Evolutionary conservation across 2,113 vertebrate genomes (phyloP), one percentile per base, ranked within the genome.

Genomic region (Neopipo cinnamomea): DNA sequence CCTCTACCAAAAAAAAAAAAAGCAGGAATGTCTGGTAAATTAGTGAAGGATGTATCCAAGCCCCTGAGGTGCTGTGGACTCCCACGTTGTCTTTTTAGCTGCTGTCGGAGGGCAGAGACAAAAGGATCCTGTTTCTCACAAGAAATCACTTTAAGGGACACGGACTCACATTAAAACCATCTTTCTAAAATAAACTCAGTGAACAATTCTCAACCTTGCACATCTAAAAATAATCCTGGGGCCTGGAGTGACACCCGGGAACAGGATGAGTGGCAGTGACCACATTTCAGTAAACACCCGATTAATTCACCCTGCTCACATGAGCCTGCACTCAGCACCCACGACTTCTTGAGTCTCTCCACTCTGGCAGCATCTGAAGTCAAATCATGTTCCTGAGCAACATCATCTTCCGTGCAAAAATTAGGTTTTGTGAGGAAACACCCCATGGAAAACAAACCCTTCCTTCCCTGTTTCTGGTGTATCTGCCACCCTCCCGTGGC

Each of bases 341-440:
- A 6, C 0, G 2, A 39, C 49, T 73, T 28, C 68, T 66, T 62
- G 1, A 41, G 39, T 18, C 41, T 65, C 50, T 41, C 39, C 47
- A 8, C 15, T 13, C 50, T 13, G 41, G 41, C 25, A n/a, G n/a
- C 3, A 22, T 7, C 8, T 30, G 33, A 72, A 79, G 50, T 21
- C 4, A 18, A 76, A 25, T 19, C 55, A 21, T 13, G 3, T 25
- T 42, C 78, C 71, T 28, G 10, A 76, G 50, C 35, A 65, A 35
- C 8, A 4, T 1, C 2, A 49, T 28, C n/a, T 47, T 24, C 59
- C 41, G 19, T 0, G 1, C 0, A 1, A 31, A 47, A 84, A 30
- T 6, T 12, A 27, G 19, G 47, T 24, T 89, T 16, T 9, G 30
- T 7, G 15, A 44, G 35, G 66, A 58, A 70, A 37, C 44, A 21